A percentile compares a stretch with the other conserved stretches of the same genome.
These are phyloP conservation scores for Drosophila parabipectinata DNA, from an alignment of 1,140 invertebrate genomes.

Conservation along the genomic window DNA sequence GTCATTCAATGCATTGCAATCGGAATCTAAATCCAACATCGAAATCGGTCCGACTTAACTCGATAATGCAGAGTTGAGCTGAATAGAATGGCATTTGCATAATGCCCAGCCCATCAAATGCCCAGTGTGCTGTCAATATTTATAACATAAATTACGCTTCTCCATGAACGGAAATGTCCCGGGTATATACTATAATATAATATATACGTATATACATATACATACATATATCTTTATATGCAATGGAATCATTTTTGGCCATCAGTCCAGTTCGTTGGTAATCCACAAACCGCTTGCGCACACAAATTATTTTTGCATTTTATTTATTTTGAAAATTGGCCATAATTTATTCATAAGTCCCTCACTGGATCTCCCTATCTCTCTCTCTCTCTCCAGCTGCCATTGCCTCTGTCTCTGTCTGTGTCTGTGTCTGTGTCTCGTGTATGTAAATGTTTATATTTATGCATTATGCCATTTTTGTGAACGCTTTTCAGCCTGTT, in stretches of 20 bases:
- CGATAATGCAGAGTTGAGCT: constrained; percentile 39
- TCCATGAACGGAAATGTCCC: constrained; percentile 40
- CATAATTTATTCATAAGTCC: constrained; percentile 79
- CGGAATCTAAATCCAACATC: background rate
- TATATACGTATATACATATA: too few species aligned
- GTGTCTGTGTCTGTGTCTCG: too few species aligned
- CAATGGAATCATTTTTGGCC: background rate
- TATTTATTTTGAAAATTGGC: constrained; percentile 81
- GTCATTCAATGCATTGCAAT: constrained; percentile 4
- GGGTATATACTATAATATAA: background rate
- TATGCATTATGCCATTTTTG: constrained; percentile 67
- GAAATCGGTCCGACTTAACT: constrained; percentile 15
- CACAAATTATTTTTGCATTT: constrained; percentile 79
- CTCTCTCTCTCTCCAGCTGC: too few species aligned
- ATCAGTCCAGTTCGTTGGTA: constrained; percentile 9
- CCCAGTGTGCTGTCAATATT: constrained; percentile 63
- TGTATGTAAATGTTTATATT: constrained; percentile 77
- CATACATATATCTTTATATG: background rate
- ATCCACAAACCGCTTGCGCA: constrained; percentile 62
- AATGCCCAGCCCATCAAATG: constrained; percentile 47
- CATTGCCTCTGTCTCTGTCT: too few species aligned
- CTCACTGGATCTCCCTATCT: background rate
- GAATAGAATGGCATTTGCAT: constrained; percentile 26
- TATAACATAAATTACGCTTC: constrained; percentile 67
- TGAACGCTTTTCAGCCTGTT: constrained; percentile 32